phyloP scores from a whole-genome alignment of 2,797 vertebrate species.

The Varecia variegata region DNA sequence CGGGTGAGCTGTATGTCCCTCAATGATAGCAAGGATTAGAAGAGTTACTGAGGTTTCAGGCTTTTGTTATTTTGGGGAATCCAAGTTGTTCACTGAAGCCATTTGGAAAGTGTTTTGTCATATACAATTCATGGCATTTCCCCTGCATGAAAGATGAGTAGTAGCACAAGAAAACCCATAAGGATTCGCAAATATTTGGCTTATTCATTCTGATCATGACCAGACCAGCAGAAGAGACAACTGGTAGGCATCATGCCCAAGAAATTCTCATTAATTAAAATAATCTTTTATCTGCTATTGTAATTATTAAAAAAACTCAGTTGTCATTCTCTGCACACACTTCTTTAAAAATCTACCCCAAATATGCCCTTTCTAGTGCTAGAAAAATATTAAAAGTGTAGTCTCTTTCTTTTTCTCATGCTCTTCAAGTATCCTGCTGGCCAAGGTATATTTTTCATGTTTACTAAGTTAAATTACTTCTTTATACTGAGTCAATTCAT shows the following conservation, averaged over 20 bases:
- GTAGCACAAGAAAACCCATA: not conserved
- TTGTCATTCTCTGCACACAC: not conserved
- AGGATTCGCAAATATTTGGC: not conserved
- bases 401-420: not conserved
- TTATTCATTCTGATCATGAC: not conserved
- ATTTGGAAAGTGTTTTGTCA: conserved; percentile 22
- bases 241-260: not conserved
- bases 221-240: not conserved
- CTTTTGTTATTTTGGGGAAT: conserved; percentile 9
- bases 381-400: not conserved
- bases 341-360: conserved; percentile 17
- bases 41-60: not conserved
- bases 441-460: not conserved
- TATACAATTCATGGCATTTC: not conserved
- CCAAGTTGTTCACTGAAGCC: not conserved
- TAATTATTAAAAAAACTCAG: not conserved
- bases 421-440: not conserved
- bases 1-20: not conserved
- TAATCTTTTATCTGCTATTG: not conserved
- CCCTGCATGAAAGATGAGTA: not conserved
- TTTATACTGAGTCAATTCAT: not conserved
- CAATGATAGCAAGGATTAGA: not conserved
- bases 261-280: not conserved
- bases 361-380: not conserved
- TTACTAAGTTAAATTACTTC: not conserved